phyloP scores from a whole-genome alignment of 92 coral and sea anemone genomes.

The Muricea muricata region DNA sequence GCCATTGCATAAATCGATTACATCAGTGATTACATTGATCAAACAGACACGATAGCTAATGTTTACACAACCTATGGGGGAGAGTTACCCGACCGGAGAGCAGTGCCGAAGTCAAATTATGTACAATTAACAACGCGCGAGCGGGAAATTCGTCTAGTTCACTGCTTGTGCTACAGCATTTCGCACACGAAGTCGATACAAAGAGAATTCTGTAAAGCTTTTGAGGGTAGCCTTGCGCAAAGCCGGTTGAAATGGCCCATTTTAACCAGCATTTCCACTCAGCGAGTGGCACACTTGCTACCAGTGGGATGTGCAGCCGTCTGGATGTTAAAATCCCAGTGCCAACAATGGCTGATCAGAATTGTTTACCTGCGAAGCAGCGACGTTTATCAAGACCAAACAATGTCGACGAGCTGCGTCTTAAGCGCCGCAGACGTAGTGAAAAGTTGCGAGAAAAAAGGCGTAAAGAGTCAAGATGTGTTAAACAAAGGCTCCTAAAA shows the following conservation, averaged over 20 bases:
- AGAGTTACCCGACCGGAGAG: conserved; percentile 1
- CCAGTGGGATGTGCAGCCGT: conserved; percentile 20
- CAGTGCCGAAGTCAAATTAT: neutral
- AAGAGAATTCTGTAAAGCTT: conserved; percentile 10
- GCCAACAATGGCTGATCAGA: neutral
- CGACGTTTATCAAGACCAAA: conserved; percentile 9
- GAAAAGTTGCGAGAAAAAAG: neutral
- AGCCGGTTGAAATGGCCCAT: conserved; percentile 23
- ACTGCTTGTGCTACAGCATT: too few relatives aligned
- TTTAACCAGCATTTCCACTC: neutral
- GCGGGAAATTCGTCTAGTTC: neutral
- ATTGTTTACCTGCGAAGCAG: neutral
- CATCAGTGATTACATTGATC: neutral
- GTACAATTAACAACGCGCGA: neutral
- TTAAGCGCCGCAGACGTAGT: neutral
- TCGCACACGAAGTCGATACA: neutral
- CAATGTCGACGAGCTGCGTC: neutral
- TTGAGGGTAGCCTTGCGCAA: conserved; percentile 20
- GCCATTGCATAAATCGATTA: neutral
- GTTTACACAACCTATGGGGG: conserved; percentile 3
- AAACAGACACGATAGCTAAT: neutral
- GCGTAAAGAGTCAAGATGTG: conserved; percentile 1
- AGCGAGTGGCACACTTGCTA: conserved; percentile 30
- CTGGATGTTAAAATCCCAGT: conserved; percentile 16
- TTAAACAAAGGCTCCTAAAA: neutral